Base-by-base conservation (phyloP, 2,888 invertebrate species). In the Crossocerus cetratus region DNA sequence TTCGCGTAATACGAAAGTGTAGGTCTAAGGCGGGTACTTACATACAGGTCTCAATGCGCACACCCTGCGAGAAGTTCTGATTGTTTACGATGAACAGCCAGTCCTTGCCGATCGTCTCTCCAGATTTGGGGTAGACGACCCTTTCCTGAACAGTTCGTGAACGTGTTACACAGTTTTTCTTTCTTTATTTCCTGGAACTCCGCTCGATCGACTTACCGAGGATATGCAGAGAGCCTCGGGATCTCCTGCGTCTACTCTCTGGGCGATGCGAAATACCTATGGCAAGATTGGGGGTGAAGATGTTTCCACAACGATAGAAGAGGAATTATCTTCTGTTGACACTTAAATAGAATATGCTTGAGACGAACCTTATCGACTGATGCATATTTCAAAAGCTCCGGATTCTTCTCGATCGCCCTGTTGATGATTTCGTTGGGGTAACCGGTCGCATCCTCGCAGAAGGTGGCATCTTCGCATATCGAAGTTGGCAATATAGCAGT, bases 1-100 rank as follows among this genome's bases (percentile, higher is more conserved):
- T 32, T 8, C 32, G 4, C 2, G 32, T 32, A 32, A 32, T 32
- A 32, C 5, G 32, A 32, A 32, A 32, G 32, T 32, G 32, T 32
- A 1, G 8, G 11, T 3, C 11, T 32, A 32, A 5, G 8, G 11
- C 32, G 32, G 0, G 49, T 64, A 93, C 94, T 93, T 90, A 95
- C 95, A 89, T 74, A 91, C 96, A 97, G 69, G 92, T 92, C 89
- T 96, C 96, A 0, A 95, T 93, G 56, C 93, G 92, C 54, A 96
- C 93, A 18, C 94, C 94, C 89, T 97, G 96, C 8, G 93, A 91
- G 56, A 93, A 93, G 0, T 92, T 89, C 0, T 92, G 92, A 14
- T 93, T 92, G 85, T 96, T 95, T 1, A 96, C 91, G 20, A 96
- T 93, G 64, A 92, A 92, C 81, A 93, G 92, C 95, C 95, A 95